These are phyloP conservation scores for Turritopsis rubra DNA, from an alignment of 30 jellyfish, hydroid and myxozoan species.

Conservation along the genomic window DNA sequence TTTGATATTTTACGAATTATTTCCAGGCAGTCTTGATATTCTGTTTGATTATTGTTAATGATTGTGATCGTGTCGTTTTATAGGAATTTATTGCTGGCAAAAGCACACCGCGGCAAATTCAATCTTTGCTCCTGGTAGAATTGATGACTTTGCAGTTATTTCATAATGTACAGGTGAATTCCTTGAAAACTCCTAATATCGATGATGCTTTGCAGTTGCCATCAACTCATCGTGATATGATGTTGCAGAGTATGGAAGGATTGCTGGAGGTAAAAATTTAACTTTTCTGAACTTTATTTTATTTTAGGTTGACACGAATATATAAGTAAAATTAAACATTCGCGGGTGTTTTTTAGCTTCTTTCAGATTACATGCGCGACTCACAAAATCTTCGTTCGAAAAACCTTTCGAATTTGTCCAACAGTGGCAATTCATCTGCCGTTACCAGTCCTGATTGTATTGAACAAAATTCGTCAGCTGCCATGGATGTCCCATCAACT, in stretches of 20 bases:
- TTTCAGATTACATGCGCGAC: slow-evolving; percentile 79
- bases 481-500: slow-evolving; percentile 64
- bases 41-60: not conserved
- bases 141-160: slow-evolving; percentile 96
- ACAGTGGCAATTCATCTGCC: slow-evolving; percentile 78
- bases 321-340: not conserved
- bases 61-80: not conserved
- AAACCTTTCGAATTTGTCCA: slow-evolving; percentile 40
- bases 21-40: not conserved
- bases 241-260: slow-evolving; percentile 95
- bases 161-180: slow-evolving; percentile 63
- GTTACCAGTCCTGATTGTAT: slow-evolving; percentile 94
- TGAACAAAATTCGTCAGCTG: slow-evolving; percentile 51
- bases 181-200: slow-evolving; percentile 35
- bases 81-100: not conserved
- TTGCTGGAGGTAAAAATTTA: slow-evolving; percentile 61
- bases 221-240: slow-evolving; percentile 49
- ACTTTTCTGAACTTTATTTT: not conserved
- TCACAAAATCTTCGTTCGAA: slow-evolving; percentile 13
- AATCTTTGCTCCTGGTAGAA: slow-evolving; percentile 81
- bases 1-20: too few relatives aligned
- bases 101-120: slow-evolving; percentile 49
- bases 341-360: slow-evolving; percentile 51
- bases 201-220: slow-evolving; percentile 32
- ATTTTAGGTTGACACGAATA: not conserved